Percentiles rank a stretch among this genome's conserved stretches.
phyloP scores from a whole-genome alignment of 1,140 invertebrate genomes.

The Centruroides sculpturatus region DNA sequence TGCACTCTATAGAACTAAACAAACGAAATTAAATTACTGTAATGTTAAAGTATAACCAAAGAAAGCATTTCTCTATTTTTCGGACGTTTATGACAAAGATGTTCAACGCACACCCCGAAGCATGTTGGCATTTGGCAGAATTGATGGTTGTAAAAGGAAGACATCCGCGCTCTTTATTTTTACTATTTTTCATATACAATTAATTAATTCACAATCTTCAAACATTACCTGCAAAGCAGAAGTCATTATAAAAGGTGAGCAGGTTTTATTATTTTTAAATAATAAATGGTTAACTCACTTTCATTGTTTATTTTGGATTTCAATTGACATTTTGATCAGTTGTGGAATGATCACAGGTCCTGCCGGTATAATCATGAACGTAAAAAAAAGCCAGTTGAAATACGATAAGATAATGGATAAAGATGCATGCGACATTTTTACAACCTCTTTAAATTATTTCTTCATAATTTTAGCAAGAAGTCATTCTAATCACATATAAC shows the following conservation, averaged over 20 bases:
- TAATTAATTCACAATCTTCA: too few relatives aligned
- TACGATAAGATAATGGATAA: conserved; percentile 22
- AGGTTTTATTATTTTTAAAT: too few relatives aligned
- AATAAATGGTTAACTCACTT: too few relatives aligned
- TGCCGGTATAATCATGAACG: conserved; percentile 45
- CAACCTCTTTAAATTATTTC: neutral
- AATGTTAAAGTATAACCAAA: too few relatives aligned
- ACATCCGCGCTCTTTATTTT: conserved; percentile 49
- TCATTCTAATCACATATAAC: conserved; percentile 58
- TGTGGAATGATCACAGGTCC: conserved; percentile 44
- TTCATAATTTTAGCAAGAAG: conserved; percentile 31
- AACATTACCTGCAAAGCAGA: too few relatives aligned
- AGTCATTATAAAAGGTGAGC: too few relatives aligned
- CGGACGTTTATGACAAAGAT: conserved; percentile 39
- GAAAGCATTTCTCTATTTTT: too few relatives aligned
- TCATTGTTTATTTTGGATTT: too few relatives aligned
- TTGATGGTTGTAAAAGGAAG: conserved; percentile 43
- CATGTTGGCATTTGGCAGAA: conserved; percentile 39
- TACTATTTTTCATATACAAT: too few relatives aligned
- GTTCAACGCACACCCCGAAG: conserved; percentile 44
- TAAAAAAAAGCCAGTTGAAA: conserved; percentile 28
- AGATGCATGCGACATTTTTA: neutral
- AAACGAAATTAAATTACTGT: too few relatives aligned
- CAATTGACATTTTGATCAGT: conserved; percentile 52
- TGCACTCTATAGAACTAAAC: too few relatives aligned